Conservation (phyloP, 2,113 vertebrate species). For the Erpornis zantholeuca region DNA sequence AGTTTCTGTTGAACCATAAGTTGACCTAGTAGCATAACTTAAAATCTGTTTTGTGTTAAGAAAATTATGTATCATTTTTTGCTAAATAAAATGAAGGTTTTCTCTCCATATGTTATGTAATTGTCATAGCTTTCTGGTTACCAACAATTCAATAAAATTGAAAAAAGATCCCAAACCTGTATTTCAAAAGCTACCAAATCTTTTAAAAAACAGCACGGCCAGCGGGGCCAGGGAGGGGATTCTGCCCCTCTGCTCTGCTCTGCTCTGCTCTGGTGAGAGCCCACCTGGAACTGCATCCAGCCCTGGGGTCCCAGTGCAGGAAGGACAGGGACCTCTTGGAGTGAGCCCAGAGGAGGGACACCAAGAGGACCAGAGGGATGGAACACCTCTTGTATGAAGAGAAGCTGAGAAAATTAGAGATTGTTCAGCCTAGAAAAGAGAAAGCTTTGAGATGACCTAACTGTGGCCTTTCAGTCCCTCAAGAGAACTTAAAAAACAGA, state of each 20-base stretch:
- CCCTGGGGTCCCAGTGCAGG: background rate
- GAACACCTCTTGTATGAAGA: background rate
- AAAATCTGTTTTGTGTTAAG: background rate
- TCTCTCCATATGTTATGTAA: background rate
- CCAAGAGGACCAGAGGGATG: background rate
- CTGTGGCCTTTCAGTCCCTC: background rate
- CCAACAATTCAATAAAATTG: background rate
- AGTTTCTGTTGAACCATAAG: background rate
- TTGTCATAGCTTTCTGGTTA: background rate
- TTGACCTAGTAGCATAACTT: background rate
- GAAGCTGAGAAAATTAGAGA: background rate
- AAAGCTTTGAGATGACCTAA: background rate
- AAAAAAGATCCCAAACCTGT: background rate
- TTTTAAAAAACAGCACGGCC: background rate
- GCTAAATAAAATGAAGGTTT: background rate
- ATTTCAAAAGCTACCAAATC: background rate
- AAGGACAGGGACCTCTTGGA: accelerated
- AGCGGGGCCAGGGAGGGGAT: background rate
- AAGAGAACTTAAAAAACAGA: background rate
- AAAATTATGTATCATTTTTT: background rate
- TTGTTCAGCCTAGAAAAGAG: background rate
- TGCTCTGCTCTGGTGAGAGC: background rate
- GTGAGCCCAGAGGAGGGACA: background rate
- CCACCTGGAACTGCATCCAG: background rate
- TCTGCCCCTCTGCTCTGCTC: background rate